Conservation (phyloP, 2,113 vertebrate species). For the Pseudorhombus dupliciocellatus region DNA sequence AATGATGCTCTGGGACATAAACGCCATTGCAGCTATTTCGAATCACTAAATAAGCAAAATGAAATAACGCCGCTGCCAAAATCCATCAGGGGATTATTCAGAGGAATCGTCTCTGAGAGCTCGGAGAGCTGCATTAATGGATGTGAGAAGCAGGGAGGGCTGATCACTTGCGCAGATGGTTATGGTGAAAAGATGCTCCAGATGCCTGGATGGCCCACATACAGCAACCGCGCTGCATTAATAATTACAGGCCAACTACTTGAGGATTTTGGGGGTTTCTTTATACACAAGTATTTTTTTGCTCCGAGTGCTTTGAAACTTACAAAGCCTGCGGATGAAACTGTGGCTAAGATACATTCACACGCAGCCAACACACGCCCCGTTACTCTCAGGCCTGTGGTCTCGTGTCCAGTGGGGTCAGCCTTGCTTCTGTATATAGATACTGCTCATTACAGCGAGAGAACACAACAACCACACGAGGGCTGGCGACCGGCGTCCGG, state of each 20-base stretch:
- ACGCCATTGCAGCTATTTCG: slow-evolving; percentile 16
- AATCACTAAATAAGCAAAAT: slow-evolving; percentile 43
- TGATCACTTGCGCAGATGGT: slow-evolving; percentile 42
- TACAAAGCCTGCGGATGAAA: slow-evolving; percentile 22
- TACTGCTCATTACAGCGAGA: slow-evolving; percentile 52
- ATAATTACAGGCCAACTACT: slow-evolving; percentile 32
- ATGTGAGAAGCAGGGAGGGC: slow-evolving; percentile 27
- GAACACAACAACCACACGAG: slow-evolving; percentile 44
- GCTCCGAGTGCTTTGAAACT: not conserved
- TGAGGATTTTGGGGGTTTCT: not conserved
- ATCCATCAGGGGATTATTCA: slow-evolving; percentile 27
- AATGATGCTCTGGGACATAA: slow-evolving; percentile 10
- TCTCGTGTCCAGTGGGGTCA: slow-evolving; percentile 45
- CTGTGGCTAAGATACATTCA: slow-evolving; percentile 28
- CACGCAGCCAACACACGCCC: slow-evolving; percentile 18
- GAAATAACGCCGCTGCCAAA: slow-evolving; percentile 14
- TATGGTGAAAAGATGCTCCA: slow-evolving; percentile 55
- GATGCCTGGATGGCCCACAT: slow-evolving; percentile 46
- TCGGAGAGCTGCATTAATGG: slow-evolving; percentile 28
- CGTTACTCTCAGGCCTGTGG: slow-evolving; percentile 41
- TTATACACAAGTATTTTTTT: slow-evolving; percentile 28
- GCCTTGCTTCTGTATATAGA: slow-evolving; percentile 60
- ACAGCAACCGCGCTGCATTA: slow-evolving; percentile 24
- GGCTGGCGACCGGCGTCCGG: slow-evolving; percentile 25
- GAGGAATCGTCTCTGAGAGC: slow-evolving; percentile 27